phyloP scores from a whole-genome alignment of 1,140 invertebrate genomes.

The Drosophila albomicans region DNA sequence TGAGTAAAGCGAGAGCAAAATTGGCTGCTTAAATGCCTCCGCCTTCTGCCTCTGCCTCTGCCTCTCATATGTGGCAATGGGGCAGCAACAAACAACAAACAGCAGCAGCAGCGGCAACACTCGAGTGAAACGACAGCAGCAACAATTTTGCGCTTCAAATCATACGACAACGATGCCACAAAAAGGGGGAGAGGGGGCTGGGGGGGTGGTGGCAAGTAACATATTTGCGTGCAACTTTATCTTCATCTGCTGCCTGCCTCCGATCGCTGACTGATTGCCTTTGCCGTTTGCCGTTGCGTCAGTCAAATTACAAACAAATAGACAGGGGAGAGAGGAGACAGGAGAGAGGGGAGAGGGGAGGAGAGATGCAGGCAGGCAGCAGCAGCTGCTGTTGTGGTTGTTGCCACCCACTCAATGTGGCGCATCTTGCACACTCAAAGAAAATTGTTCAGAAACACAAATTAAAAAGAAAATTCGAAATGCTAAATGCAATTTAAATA shows the following conservation, averaged over 20 bases:
- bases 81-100: conserved; percentile 30
- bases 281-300: conserved; percentile 25
- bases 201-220: not conserved
- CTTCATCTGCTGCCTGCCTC: conserved; percentile 1
- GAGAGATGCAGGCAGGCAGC: not conserved
- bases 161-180: conserved; percentile 39
- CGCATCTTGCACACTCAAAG: conserved; percentile 17
- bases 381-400: not conserved
- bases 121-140: conserved; percentile 42
- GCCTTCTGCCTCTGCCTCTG: not conserved
- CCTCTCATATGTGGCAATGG: conserved; percentile 60
- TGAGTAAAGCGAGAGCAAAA: conserved; percentile 23
- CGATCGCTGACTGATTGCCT: conserved; percentile 30
- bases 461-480: no score
- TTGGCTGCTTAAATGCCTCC: conserved; percentile 23
- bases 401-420: conserved; percentile 23
- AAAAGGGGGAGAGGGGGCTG: not conserved
- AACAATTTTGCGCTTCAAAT: conserved; percentile 73
- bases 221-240: conserved; percentile 42
- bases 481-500: no score
- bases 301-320: conserved; percentile 23
- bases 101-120: conserved; percentile 30
- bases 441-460: not conserved
- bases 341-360: no score
- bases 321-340: not conserved